Evolutionary conservation across 2,797 vertebrate genomes (phyloP).

Genomic region (Meriones psammophilus): DNA sequence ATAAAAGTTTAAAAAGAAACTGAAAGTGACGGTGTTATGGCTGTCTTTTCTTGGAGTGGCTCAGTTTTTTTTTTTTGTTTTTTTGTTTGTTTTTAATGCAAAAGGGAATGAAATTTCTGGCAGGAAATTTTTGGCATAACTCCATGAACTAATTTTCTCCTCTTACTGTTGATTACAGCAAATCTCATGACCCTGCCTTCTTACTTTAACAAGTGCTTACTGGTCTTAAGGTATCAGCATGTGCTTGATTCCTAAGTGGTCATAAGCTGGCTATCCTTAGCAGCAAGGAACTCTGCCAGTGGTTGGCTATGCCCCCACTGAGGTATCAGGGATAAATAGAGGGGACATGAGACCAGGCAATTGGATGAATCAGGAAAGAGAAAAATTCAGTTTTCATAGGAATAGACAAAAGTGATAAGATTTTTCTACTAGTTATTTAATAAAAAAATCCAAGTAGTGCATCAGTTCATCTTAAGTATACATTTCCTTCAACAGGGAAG

Average conservation of each 20-base stretch:
- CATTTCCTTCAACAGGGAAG: constrained; percentile 55
- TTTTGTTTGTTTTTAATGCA: neutral
- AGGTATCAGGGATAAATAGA: constrained; percentile 77
- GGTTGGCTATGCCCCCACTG: constrained; percentile 76
- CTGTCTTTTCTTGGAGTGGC: constrained; percentile 40
- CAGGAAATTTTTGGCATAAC: constrained; percentile 22
- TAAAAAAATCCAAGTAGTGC: neutral
- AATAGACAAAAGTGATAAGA: constrained; percentile 63
- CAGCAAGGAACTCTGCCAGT: constrained; percentile 69
- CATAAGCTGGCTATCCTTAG: constrained; percentile 77
- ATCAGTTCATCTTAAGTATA: neutral
- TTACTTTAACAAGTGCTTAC: constrained; percentile 79
- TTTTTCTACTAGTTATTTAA: constrained; percentile 43
- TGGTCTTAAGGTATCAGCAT: constrained; percentile 80
- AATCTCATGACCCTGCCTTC: constrained; percentile 3
- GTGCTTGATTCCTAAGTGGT: constrained; percentile 81
- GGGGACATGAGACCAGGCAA: constrained; percentile 51
- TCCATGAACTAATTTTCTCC: constrained; percentile 68
- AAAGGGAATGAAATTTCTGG: constrained; percentile 64
- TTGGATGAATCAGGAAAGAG: constrained; percentile 67
- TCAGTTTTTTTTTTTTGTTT: neutral
- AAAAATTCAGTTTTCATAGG: constrained; percentile 68
- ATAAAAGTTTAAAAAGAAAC: neutral
- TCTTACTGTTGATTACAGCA: constrained; percentile 74
- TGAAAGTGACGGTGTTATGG: constrained; percentile 37